Evolutionary conservation across 2,888 invertebrate species (phyloP).

Genomic region (Lycocerus yunnanus): DNA sequence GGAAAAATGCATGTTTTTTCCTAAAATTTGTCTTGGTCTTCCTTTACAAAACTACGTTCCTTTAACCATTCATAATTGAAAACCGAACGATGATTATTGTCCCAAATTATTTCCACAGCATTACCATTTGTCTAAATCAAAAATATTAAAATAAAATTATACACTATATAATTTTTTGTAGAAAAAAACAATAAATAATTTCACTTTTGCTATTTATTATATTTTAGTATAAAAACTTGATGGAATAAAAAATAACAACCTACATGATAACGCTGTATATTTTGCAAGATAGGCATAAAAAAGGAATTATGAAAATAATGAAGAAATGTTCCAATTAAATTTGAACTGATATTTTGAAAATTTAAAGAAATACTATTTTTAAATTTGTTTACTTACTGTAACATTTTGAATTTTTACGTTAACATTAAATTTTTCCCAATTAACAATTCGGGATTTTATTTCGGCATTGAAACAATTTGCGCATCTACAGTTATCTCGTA

Average conservation of each 20-base stretch:
- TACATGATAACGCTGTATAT: too few species aligned
- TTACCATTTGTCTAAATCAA: conserved; percentile 42
- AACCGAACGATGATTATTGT: conserved; percentile 64
- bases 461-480: conserved; percentile 65
- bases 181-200: too few species aligned
- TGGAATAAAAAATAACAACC: too few species aligned
- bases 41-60: conserved; percentile 60
- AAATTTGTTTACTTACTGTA: background rate
- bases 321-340: too few species aligned
- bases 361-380: too few species aligned
- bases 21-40: conserved; percentile 57
- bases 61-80: conserved; percentile 65
- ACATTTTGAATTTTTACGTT: conserved; percentile 43
- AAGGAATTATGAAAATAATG: too few species aligned
- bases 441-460: conserved; percentile 64
- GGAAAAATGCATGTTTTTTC: conserved; percentile 59
- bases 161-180: too few species aligned
- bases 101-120: conserved; percentile 63
- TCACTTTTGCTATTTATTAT: too few species aligned
- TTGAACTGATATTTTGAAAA: too few species aligned
- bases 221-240: too few species aligned
- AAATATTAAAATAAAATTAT: background rate
- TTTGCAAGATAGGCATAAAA: too few species aligned
- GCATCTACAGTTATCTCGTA: conserved; percentile 76
- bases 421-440: conserved; percentile 64